These are phyloP conservation scores for Crossocerus cetratus DNA, from an alignment of 2,888 invertebrate species.

Conservation along the genomic window DNA sequence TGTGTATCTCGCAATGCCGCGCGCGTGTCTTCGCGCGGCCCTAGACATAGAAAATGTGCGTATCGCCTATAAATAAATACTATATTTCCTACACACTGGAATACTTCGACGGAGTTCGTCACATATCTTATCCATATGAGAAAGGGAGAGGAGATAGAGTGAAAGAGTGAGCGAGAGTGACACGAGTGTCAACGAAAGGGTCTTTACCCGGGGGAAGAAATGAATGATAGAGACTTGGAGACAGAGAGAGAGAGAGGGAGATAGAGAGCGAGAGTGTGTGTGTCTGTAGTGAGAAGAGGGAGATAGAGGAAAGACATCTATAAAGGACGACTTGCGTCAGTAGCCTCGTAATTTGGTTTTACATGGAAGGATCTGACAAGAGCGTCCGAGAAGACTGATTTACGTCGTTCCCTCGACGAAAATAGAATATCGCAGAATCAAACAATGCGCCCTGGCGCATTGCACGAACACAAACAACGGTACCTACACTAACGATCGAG, in stretches of 20 bases:
- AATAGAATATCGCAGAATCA: neutral
- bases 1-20: constrained; percentile 23
- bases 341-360: neutral
- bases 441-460: neutral
- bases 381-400: neutral
- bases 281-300: neutral
- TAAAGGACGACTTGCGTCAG: neutral
- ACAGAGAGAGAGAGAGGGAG: constrained; percentile 2
- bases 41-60: constrained; percentile 42
- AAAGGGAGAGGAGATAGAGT: constrained; percentile 40
- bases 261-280: neutral
- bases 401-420: neutral
- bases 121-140: constrained; percentile 46
- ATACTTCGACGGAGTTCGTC: constrained; percentile 65
- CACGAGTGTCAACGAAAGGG: constrained; percentile 25
- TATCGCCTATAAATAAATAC: constrained; percentile 72
- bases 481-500: constrained; percentile 23
- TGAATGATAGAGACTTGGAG: neutral
- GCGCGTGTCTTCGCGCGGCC: constrained; percentile 15
- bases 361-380: neutral
- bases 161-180: constrained; percentile 8
- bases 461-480: constrained; percentile 19
- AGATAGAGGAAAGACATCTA: too few relatives aligned
- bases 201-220: constrained; percentile 32
- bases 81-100: constrained; percentile 73